A percentile compares a stretch with the other conserved stretches of the same genome.
Conservation (phyloP, 2,797 vertebrate genomes). For the Harpia harpyja region DNA sequence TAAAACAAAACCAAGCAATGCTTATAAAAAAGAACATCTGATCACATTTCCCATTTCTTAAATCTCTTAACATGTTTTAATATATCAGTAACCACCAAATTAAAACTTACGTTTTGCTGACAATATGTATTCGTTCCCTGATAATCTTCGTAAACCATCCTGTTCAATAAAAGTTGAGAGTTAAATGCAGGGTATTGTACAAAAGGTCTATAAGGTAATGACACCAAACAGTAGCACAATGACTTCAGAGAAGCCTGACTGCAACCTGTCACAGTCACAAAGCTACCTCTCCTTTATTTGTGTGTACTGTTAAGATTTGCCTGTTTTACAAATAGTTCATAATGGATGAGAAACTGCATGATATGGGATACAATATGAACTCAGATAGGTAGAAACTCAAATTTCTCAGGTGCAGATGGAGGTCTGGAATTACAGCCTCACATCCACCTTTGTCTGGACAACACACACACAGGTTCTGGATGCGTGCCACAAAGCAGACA, state of each 20-base stretch:
- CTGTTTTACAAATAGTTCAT: background rate
- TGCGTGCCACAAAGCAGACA: background rate
- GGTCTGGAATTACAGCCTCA: background rate
- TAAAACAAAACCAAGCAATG: background rate
- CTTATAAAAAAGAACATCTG: background rate
- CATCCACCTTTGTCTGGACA: background rate
- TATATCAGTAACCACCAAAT: background rate
- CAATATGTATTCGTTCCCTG: conserved; percentile 92
- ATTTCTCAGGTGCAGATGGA: background rate
- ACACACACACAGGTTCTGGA: background rate
- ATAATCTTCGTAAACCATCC: conserved; percentile 93
- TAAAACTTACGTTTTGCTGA: conserved; percentile 88
- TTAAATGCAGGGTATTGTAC: background rate
- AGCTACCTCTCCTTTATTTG: background rate
- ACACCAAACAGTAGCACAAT: background rate
- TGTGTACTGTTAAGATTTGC: background rate
- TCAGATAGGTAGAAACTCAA: background rate
- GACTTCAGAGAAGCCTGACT: background rate
- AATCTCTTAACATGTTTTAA: background rate
- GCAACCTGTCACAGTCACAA: background rate
- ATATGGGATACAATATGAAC: background rate
- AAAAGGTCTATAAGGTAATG: background rate
- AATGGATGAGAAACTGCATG: background rate
- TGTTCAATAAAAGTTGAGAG: conserved; percentile 65
- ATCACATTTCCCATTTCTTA: background rate